Conservation (phyloP, 2,888 invertebrate genomes). For the Tryphoninae sp. region DNA sequence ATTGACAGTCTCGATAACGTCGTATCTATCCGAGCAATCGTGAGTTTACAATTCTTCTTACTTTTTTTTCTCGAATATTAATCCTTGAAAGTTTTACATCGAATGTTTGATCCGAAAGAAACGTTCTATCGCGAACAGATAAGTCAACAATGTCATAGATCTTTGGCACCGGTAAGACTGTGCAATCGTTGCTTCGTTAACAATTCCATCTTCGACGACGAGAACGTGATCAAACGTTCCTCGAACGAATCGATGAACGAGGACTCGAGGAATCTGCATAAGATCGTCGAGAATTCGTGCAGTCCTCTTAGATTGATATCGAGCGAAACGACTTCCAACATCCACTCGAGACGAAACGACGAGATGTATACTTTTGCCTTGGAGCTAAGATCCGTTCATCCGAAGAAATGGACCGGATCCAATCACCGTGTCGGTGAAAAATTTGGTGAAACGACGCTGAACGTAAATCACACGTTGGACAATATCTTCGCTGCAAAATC, state of each 20-base stretch:
- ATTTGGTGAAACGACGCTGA: conserved; percentile 61
- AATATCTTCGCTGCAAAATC: conserved; percentile 62
- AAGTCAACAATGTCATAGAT: conserved; percentile 62
- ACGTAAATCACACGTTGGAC: conserved; percentile 61
- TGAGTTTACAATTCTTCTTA: conserved; percentile 11
- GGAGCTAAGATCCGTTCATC: conserved; percentile 60
- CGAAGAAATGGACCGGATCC: conserved; percentile 44
- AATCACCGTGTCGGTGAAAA: conserved; percentile 56
- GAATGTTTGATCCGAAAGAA: not conserved
- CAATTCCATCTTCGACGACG: conserved; percentile 22
- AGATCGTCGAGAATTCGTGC: conserved; percentile 43
- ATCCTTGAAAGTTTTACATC: not conserved
- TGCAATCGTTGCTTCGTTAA: conserved; percentile 50
- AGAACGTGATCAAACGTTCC: conserved; percentile 1
- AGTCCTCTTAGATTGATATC: conserved; percentile 44
- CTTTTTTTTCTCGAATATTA: not conserved
- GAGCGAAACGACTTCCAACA: conserved; percentile 16
- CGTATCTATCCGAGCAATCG: conserved; percentile 51
- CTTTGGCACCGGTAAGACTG: conserved; percentile 51
- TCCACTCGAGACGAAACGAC: conserved; percentile 26
- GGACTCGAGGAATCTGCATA: conserved; percentile 40
- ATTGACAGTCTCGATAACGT: conserved; percentile 49
- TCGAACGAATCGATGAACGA: conserved; percentile 42
- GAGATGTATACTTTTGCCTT: conserved; percentile 58
- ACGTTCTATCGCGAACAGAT: conserved; percentile 35